Conservation (phyloP, 2,888 invertebrate genomes). For the Chrysina gloriosa region DNA sequence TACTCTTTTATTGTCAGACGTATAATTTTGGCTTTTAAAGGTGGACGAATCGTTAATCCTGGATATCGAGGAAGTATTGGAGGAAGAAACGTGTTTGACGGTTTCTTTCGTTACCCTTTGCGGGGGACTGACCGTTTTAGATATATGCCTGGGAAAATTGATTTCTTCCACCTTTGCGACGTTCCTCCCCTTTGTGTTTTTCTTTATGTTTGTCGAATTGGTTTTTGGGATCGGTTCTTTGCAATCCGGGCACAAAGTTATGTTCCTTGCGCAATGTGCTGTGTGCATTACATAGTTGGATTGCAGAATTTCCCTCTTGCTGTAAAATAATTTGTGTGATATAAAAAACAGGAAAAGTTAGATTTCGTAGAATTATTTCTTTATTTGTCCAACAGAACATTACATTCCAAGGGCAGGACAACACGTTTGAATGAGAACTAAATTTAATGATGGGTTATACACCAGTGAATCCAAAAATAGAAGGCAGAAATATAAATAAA, state of each 20-base stretch:
- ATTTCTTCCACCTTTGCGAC: conserved; percentile 5
- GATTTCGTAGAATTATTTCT: too few relatives aligned
- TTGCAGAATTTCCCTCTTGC: conserved; percentile 76
- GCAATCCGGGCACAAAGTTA: conserved; percentile 74
- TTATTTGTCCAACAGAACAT: too few relatives aligned
- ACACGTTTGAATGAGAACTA: too few relatives aligned
- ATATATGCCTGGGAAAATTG: conserved; percentile 36
- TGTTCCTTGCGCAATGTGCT: conserved; percentile 77
- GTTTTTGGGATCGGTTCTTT: conserved; percentile 73
- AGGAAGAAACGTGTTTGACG: neutral
- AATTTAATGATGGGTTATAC: too few relatives aligned
- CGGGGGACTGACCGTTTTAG: conserved; percentile 2
- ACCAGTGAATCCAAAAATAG: too few relatives aligned
- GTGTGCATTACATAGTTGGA: conserved; percentile 77
- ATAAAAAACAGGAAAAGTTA: too few relatives aligned
- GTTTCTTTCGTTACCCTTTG: neutral
- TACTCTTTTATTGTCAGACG: neutral
- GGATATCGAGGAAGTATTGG: conserved; percentile 4
- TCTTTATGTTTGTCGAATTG: conserved; percentile 71
- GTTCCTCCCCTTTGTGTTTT: conserved; percentile 50
- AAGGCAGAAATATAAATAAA: too few relatives aligned
- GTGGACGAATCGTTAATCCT: neutral
- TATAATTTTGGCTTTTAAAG: neutral
- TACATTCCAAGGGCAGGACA: conserved; percentile 40
- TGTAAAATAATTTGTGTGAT: conserved; percentile 58